These are phyloP conservation scores for Lemur catta DNA, from an alignment of 2,797 vertebrate species.

Conservation along the genomic window DNA sequence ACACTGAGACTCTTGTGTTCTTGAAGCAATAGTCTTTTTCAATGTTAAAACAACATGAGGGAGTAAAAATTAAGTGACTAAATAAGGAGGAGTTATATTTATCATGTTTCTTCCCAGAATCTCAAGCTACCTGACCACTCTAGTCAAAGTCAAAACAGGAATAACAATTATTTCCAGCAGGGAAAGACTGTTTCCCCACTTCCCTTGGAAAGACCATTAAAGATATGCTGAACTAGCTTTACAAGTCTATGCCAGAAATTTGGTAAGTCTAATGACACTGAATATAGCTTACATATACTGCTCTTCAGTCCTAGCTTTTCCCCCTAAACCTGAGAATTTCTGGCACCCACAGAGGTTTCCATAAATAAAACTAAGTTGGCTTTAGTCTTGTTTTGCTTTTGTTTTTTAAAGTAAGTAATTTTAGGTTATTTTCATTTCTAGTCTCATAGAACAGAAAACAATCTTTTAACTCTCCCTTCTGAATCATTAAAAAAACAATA, in stretches of 20 bases:
- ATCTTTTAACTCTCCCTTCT: neutral
- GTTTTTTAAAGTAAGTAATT: neutral
- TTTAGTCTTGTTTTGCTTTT: slow-evolving; percentile 28
- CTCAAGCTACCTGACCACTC: neutral
- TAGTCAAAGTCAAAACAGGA: neutral
- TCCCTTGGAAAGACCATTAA: slow-evolving; percentile 27
- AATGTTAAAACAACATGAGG: neutral
- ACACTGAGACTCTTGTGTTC: neutral
- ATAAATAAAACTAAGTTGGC: slow-evolving; percentile 35
- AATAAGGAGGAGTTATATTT: neutral
- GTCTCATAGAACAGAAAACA: slow-evolving; percentile 45
- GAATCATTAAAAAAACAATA: neutral
- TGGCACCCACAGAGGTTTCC: neutral
- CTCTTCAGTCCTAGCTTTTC: neutral
- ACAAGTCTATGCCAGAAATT: neutral
- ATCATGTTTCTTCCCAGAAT: neutral
- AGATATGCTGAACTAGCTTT: slow-evolving; percentile 4
- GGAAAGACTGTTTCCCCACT: neutral
- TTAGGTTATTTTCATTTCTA: slow-evolving; percentile 19
- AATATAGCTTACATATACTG: neutral
- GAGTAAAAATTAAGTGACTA: slow-evolving; percentile 10
- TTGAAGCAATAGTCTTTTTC: neutral
- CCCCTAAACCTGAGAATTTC: neutral
- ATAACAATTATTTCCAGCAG: slow-evolving; percentile 21
- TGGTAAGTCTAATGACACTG: neutral